Conservation (phyloP, 2,797 vertebrate species). For the Potorous gilbertii region DNA sequence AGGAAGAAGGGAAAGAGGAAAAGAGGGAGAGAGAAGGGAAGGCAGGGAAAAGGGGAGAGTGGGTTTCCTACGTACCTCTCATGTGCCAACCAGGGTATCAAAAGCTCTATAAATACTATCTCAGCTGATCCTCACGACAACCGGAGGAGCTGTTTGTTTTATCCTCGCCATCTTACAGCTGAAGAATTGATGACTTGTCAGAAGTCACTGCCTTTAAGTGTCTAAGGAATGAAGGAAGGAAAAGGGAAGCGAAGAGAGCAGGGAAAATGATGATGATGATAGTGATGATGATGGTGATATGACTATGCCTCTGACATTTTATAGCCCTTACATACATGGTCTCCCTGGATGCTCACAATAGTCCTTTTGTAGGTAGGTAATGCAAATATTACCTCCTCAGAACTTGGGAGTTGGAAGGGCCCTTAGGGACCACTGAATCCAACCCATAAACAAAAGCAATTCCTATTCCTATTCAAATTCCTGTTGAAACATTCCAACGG, state of each 20-base stretch:
- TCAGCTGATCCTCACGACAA: not conserved
- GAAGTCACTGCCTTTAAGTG: not conserved
- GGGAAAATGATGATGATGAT: not conserved
- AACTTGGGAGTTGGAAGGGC: not conserved
- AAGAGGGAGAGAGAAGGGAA: conserved; percentile 27
- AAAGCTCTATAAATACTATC: not conserved
- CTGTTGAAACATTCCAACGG: not conserved
- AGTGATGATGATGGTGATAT: too few species aligned
- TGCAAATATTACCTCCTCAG: not conserved
- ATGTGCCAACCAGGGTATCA: not conserved
- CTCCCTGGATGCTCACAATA: not conserved
- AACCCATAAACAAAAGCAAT: not conserved
- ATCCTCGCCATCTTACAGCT: not conserved
- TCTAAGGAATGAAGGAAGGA: not conserved
- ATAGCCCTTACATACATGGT: not conserved
- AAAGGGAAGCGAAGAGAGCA: not conserved
- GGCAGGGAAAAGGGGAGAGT: not conserved
- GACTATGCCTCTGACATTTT: not conserved
- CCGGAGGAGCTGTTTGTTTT: not conserved
- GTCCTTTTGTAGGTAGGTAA: not conserved
- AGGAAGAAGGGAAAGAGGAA: not conserved
- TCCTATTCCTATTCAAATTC: not conserved
- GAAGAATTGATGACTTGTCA: not conserved
- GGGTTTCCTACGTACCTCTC: too few species aligned
- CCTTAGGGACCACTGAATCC: not conserved